Evolutionary conservation across 2,113 vertebrate species (phyloP).

Genomic region (Petrocephalus microphthalmus): DNA sequence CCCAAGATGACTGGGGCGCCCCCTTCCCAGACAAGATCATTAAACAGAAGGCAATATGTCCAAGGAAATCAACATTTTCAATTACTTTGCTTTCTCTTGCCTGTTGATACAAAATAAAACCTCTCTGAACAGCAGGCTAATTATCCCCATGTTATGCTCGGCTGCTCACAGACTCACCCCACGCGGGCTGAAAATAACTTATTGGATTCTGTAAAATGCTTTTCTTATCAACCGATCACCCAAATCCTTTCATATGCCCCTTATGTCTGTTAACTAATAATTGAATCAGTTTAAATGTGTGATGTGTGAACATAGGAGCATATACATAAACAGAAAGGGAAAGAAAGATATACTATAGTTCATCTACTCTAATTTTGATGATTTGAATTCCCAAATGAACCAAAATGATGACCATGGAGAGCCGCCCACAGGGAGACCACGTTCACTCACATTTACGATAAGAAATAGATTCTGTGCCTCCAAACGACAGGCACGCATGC

Average conservation of each 20-base stretch:
- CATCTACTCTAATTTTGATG: background rate
- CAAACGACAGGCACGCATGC: background rate
- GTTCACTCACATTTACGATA: background rate
- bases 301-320: background rate
- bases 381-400: background rate
- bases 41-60: slow-evolving; percentile 14
- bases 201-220: background rate
- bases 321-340: background rate
- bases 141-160: slow-evolving; percentile 2
- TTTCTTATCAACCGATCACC: slow-evolving; percentile 20
- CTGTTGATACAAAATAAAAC: slow-evolving; percentile 7
- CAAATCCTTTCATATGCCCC: slow-evolving; percentile 24
- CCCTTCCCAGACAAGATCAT: slow-evolving; percentile 7
- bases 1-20: background rate
- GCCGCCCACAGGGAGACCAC: background rate
- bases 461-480: background rate
- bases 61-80: slow-evolving; percentile 15
- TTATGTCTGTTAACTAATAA: slow-evolving; percentile 20
- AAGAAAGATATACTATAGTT: background rate
- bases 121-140: slow-evolving; percentile 6
- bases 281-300: slow-evolving; percentile 18
- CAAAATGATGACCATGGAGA: background rate
- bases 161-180: background rate
- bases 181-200: background rate
- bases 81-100: background rate